Percentiles rank a stretch among this genome's conserved stretches.
Evolutionary conservation across 2,888 invertebrate species (phyloP).

Genomic region (Cerceris rybyensis): DNA sequence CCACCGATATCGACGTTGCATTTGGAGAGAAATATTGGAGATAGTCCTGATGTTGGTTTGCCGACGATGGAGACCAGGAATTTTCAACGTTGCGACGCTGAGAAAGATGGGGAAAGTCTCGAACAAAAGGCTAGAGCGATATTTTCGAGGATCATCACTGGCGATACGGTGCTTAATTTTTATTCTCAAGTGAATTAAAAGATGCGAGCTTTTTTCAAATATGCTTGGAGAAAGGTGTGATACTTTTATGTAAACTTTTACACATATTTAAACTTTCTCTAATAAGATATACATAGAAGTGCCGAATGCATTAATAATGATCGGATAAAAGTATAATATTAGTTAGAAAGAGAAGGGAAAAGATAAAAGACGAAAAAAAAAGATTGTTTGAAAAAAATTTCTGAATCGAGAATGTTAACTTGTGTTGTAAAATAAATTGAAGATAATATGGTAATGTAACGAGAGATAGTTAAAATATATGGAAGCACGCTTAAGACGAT

Average conservation of each 20-base stretch:
- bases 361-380: too few relatives aligned
- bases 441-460: too few relatives aligned
- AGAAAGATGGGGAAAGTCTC: slow-evolving; percentile 52
- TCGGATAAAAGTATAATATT: too few relatives aligned
- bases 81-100: slow-evolving; percentile 8
- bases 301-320: too few relatives aligned
- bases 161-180: slow-evolving; percentile 66
- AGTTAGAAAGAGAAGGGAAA: too few relatives aligned
- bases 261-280: not conserved
- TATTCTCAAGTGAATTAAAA: slow-evolving; percentile 36
- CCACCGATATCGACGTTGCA: slow-evolving; percentile 61
- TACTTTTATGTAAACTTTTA: not conserved
- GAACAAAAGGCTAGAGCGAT: slow-evolving; percentile 73
- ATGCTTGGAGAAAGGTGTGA: not conserved
- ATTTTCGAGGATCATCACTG: slow-evolving; percentile 75
- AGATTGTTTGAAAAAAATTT: not conserved
- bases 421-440: not conserved
- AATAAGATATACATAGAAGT: too few relatives aligned
- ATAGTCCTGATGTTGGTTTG: slow-evolving; percentile 58
- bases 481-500: too few relatives aligned
- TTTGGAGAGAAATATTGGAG: slow-evolving; percentile 73
- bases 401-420: not conserved
- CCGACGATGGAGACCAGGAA: slow-evolving; percentile 40
- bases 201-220: too few relatives aligned
- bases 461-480: too few relatives aligned